Evolutionary conservation across 2,888 invertebrate genomes (phyloP).

Genomic region (Mesorhabditis spiculigera): DNA sequence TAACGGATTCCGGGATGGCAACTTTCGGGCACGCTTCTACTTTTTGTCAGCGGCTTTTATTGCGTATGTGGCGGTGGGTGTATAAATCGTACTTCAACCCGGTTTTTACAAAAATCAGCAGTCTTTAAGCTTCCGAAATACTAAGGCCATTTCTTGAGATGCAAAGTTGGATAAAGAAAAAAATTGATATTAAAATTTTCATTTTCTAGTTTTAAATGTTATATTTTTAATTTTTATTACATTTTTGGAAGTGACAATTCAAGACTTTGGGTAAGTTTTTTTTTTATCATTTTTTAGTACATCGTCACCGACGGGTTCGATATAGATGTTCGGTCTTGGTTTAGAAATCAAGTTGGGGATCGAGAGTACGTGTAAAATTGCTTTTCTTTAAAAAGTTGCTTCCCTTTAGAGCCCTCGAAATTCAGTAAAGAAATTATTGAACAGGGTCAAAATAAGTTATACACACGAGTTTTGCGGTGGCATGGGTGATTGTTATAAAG

Average conservation of each 20-base stretch:
- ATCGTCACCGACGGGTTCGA: background rate
- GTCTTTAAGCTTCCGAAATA: too few species aligned
- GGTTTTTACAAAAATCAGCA: too few species aligned
- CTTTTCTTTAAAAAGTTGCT: background rate
- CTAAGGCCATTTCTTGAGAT: background rate
- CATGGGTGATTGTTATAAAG: slow-evolving; percentile 1
- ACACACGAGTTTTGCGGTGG: background rate
- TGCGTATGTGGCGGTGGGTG: slow-evolving; percentile 6
- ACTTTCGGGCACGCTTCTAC: background rate
- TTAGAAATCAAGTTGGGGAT: background rate
- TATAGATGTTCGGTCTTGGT: background rate
- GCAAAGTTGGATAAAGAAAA: background rate
- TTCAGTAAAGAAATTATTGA: background rate
- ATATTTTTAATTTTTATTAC: background rate
- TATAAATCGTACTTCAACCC: background rate
- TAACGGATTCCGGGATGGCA: too few species aligned
- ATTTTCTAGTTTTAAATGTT: background rate
- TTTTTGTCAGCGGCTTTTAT: background rate
- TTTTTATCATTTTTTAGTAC: slow-evolving; percentile 2
- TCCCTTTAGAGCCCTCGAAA: background rate
- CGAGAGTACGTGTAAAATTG: too few species aligned
- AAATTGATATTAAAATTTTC: background rate
- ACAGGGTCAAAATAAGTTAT: too few species aligned
- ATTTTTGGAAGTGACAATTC: too few species aligned
- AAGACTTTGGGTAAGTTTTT: too few species aligned